Evolutionary conservation across 2,888 invertebrate genomes (phyloP).

Genomic region (Plagiodera versicolora): DNA sequence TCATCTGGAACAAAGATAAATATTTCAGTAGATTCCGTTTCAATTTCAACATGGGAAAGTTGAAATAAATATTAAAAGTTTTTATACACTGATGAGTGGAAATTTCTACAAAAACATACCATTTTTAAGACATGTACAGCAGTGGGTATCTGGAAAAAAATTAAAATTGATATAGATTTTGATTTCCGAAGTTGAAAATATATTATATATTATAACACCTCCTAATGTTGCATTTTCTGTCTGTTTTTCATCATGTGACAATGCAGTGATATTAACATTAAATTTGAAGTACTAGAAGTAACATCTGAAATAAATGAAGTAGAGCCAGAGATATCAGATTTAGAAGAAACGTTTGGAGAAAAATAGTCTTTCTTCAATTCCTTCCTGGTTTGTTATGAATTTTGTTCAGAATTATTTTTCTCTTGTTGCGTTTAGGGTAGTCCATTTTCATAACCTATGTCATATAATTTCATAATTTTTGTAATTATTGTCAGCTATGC

Average conservation of each 20-base stretch:
- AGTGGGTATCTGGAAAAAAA: neutral
- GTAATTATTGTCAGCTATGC: too few species aligned
- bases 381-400: too few species aligned
- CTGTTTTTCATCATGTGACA: neutral
- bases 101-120: neutral
- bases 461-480: too few species aligned
- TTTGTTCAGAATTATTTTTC: too few species aligned
- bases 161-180: neutral
- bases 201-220: neutral
- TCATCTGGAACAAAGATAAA: neutral
- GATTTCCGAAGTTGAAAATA: neutral
- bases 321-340: too few species aligned
- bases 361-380: too few species aligned
- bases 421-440: too few species aligned
- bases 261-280: neutral
- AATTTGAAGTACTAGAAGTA: too few species aligned
- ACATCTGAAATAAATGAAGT: too few species aligned
- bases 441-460: too few species aligned
- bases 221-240: neutral
- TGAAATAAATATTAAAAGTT: neutral
- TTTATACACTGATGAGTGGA: neutral
- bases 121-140: constrained; percentile 2
- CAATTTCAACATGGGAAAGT: neutral
- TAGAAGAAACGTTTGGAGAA: too few species aligned
- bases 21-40: neutral